Evolutionary conservation across 2,113 vertebrate species (phyloP).

Genomic region (Siniperca chuatsi): DNA sequence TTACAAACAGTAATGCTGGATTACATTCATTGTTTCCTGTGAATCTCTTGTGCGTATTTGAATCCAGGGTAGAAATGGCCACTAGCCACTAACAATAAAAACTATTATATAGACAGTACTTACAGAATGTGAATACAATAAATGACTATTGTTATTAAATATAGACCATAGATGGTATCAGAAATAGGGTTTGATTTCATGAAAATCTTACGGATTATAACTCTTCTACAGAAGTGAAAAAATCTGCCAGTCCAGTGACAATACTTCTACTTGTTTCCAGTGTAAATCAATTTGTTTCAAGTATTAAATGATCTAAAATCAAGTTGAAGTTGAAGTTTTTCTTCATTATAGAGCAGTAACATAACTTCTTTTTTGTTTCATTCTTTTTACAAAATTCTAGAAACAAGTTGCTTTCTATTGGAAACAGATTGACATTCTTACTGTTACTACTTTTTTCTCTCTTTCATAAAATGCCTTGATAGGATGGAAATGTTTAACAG

Average conservation of each 20-base stretch:
- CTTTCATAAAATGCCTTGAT: neutral
- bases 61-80: neutral
- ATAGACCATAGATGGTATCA: too few species aligned
- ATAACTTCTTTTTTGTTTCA: neutral
- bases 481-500: neutral
- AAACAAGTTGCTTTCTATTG: neutral
- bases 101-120: neutral
- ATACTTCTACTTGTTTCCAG: too few species aligned
- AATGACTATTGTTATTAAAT: neutral
- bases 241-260: too few species aligned
- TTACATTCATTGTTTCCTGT: neutral
- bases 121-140: neutral
- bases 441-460: too few species aligned
- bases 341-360: neutral
- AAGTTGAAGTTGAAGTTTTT: neutral
- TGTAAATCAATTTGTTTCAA: too few species aligned
- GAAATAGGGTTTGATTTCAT: neutral
- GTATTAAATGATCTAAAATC: too few species aligned
- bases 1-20: neutral
- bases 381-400: neutral
- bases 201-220: neutral
- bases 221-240: too few species aligned
- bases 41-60: neutral
- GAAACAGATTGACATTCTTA: neutral
- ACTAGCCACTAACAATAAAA: neutral